Conservation (phyloP, 2,888 invertebrate species). For the Pachydiplax longipennis region DNA sequence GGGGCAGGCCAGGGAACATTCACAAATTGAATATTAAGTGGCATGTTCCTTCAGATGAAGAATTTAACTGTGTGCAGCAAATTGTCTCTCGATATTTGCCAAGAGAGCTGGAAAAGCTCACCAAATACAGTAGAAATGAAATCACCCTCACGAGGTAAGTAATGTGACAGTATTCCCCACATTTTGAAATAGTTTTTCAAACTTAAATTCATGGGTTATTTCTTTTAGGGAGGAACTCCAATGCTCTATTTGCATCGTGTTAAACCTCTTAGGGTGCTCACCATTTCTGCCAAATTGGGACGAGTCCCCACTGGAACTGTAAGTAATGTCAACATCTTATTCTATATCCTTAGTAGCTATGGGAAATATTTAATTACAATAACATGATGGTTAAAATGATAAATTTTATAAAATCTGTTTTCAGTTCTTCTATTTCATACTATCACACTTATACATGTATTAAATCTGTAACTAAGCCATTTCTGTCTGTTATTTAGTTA, state of each 20-base stretch:
- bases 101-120: slow-evolving; percentile 69
- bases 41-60: slow-evolving; percentile 77
- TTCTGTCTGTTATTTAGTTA: too few species aligned
- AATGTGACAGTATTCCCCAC: not conserved
- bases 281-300: slow-evolving; percentile 75
- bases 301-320: slow-evolving; percentile 67
- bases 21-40: slow-evolving; percentile 74
- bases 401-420: too few species aligned
- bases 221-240: slow-evolving; percentile 71
- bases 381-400: too few species aligned
- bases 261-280: slow-evolving; percentile 71
- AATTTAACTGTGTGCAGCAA: slow-evolving; percentile 71
- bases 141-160: slow-evolving; percentile 52
- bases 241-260: slow-evolving; percentile 72
- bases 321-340: slow-evolving; percentile 56
- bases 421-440: too few species aligned
- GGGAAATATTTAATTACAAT: too few species aligned
- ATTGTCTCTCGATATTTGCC: slow-evolving; percentile 72
- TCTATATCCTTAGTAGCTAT: too few species aligned
- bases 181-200: not conserved
- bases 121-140: slow-evolving; percentile 64
- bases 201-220: not conserved
- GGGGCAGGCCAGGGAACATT: slow-evolving; percentile 78
- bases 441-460: too few species aligned
- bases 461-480: too few species aligned